Conservation (phyloP, 2,797 vertebrate genomes). For the Myiothlypis coronata region DNA sequence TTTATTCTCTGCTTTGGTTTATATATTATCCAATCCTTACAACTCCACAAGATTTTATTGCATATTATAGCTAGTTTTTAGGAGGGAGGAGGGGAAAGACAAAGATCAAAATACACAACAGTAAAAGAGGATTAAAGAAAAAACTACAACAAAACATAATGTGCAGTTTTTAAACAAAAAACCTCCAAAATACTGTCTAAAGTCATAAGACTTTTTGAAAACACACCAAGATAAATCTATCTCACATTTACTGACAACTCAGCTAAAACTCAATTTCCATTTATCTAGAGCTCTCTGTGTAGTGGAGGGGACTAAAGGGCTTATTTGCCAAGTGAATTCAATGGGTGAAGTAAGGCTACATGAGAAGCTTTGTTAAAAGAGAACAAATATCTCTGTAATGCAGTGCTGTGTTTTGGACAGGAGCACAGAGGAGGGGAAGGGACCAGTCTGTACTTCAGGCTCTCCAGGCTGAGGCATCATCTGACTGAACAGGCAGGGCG, state of each 20-base stretch:
- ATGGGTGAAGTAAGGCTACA: background rate
- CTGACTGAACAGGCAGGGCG: background rate
- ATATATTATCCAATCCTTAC: background rate
- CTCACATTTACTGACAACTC: background rate
- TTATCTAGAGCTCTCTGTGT: background rate
- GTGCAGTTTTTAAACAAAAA: background rate
- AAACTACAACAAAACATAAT: background rate
- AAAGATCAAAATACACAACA: background rate
- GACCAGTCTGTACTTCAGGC: accelerated
- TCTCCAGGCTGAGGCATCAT: background rate
- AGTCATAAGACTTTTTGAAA: background rate
- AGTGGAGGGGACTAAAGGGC: background rate
- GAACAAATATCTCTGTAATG: background rate
- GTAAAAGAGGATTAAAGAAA: background rate
- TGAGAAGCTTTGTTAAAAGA: background rate
- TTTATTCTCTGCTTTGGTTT: background rate
- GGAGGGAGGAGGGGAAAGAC: accelerated
- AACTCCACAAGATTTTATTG: background rate
- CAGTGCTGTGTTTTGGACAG: background rate
- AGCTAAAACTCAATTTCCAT: background rate
- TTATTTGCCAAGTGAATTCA: background rate
- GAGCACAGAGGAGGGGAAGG: background rate
- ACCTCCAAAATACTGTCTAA: background rate
- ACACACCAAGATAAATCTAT: background rate
- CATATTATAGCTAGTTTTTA: background rate